Base-by-base conservation (phyloP, 2,888 invertebrate genomes). In the Alsophila aescularia region DNA sequence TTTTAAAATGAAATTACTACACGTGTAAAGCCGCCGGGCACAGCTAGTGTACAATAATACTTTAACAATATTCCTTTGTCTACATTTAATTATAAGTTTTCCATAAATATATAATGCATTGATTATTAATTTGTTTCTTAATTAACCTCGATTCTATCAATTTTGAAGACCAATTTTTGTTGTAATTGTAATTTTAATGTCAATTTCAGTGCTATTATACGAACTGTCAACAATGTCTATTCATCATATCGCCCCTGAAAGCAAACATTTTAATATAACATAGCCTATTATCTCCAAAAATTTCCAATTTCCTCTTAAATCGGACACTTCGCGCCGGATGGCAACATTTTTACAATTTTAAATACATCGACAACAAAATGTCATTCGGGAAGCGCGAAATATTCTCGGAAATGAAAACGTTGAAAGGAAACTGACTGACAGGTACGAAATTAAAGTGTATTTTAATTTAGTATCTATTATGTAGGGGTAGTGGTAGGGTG, bases 391-490 rank as follows among this genome's bases (percentile, higher is more conserved):
- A 72, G 70, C 69, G 51, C 61, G 69, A 75, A 74, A 67, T 69
- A 65, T 64, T 77, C 72, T 75, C 77, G 85, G 84, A 84, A 86
- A 85, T 83, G 73, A 69, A 74, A 79, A 66, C 67, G 77, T 73
- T 74, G 69, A 68, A 64, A 62, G 61, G 61, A 67, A 76, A 73
- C 71, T 67, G 74, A 73, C 58, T 81, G 89, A 85, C 88, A 87
- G 85, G 75, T 77, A 55, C 73, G 66, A 79, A 82, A 85, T 87
- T 85, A 81, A 83, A 81, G 64, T 79, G 54, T 56, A 36, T 44
- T 77, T 75, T 76, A 72, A 73, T 74, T 75, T 67, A 72, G 75
- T 76, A 75, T 73, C 71, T 51, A 51, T 51, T 50, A 29, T 43
- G 41, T 24, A 32, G 12, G 9, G 42, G 43, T 47, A 18, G 45